These are phyloP conservation scores for Tretioscincus oriximinensis DNA, from an alignment of 2,113 vertebrate genomes.

Conservation along the genomic window DNA sequence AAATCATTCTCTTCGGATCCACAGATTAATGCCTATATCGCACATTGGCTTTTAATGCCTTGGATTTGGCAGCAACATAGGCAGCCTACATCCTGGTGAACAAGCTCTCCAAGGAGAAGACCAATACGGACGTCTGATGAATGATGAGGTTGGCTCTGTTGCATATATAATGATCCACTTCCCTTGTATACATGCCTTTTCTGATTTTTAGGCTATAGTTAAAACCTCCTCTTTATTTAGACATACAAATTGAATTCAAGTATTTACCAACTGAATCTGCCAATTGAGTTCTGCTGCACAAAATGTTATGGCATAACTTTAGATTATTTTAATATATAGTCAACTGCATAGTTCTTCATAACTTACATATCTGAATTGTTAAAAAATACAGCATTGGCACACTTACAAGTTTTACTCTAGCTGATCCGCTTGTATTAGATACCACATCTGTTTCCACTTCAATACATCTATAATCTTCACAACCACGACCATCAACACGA, in stretches of 20 bases:
- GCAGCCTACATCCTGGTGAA: not conserved
- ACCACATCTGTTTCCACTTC: slow-evolving; percentile 96
- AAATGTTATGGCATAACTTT: not conserved
- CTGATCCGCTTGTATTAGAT: slow-evolving; percentile 95
- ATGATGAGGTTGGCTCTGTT: too few species aligned
- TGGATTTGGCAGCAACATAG: too few species aligned
- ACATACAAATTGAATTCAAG: not conserved
- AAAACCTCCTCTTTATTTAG: not conserved
- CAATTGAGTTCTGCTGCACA: not conserved
- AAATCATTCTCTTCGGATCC: not conserved
- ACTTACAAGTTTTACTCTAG: slow-evolving; percentile 91
- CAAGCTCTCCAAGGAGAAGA: too few species aligned
- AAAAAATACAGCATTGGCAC: not conserved
- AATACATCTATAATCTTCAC: slow-evolving; percentile 92
- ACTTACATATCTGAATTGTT: not conserved
- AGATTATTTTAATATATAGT: too few species aligned
- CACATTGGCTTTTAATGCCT: not conserved
- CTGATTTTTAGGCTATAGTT: not conserved
- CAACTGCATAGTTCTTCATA: not conserved
- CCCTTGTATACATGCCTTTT: not conserved
- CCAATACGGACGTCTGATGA: too few species aligned
- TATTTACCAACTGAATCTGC: not conserved
- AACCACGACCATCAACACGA: slow-evolving; percentile 89
- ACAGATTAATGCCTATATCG: not conserved
- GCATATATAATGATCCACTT: not conserved